Evolutionary conservation across 1,140 invertebrate genomes (phyloP), one percentile per base, ranked within the genome.

Genomic region (Aphidius gifuensis): DNA sequence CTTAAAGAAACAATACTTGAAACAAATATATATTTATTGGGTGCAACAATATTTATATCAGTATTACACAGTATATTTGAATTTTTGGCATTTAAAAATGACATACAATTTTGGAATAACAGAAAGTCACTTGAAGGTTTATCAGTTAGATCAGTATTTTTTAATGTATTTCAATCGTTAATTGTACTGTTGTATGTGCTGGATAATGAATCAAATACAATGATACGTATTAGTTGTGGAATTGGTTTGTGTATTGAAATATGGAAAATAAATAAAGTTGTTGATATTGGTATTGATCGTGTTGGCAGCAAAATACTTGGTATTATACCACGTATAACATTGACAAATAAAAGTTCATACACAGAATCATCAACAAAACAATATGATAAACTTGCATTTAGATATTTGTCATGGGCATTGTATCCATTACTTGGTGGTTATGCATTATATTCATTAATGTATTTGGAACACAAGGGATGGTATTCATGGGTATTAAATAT

Each of bases 71-170:
- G 93, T 68, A 87, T 99, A 51, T 99, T 99, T 83, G 98, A 99
- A 79, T 88, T 99, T 70, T 83, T 99, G 42, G 97, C 98, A 57
- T 99, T 99, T 79, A 99, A 99, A 84, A 99, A 99, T 85, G 96
- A 99, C 82, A 99, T 99, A 73, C 97, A 99, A 82, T 99, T 99
- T 76, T 99, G 98, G 98, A 96, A 96, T 65, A 97, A 97, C 72
- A 85, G 97, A 45, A 94, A 98, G 77, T 96, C 94, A 5, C 82
- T 99, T 40, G 97, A 99, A 84, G 97, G 97, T 49, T 82, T 99
- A 6, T 99, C 96, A 0, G 97, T 99, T 8, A 87, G 97, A 64
- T 97, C 96, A 1, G 96, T 99, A n/a, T 97, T 99, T 78, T 99
- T 99, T 80, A 97, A 96, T 73, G 96, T 99, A 0, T 97, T 99